These are phyloP conservation scores for Tricholauxania praeusta DNA, from an alignment of 2,888 invertebrate species.

Conservation along the genomic window DNA sequence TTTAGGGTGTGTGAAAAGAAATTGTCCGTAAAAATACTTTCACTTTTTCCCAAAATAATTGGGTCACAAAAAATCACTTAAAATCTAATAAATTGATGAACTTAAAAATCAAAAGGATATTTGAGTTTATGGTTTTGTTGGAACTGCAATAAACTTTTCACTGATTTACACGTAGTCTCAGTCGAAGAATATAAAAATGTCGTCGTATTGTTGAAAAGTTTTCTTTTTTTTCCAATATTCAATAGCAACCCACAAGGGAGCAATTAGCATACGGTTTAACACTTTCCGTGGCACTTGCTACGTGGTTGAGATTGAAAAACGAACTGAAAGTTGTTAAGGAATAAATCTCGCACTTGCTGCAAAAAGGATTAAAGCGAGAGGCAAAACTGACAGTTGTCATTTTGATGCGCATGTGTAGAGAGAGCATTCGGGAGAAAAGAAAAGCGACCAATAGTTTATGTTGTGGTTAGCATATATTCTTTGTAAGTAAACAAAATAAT, in stretches of 20 bases:
- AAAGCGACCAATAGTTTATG: no score
- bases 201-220: neutral
- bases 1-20: constrained; percentile 8
- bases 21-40: constrained; percentile 36
- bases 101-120: neutral
- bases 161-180: neutral
- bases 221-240: neutral
- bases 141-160: neutral
- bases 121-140: neutral
- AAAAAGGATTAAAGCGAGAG: neutral
- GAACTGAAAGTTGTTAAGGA: constrained; percentile 8
- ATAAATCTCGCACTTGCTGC: constrained; percentile 21
- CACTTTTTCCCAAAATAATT: constrained; percentile 26
- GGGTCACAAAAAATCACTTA: constrained; percentile 5
- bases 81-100: neutral
- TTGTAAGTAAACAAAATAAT: no score
- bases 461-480: no score
- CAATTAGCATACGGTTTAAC: neutral
- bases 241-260: neutral
- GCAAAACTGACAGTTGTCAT: neutral
- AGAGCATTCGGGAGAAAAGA: no score
- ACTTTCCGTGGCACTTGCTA: constrained; percentile 11
- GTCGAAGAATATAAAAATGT: neutral
- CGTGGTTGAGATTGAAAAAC: constrained; percentile 15
- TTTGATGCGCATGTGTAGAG: no score